These are phyloP conservation scores for Actinia tenebrosa DNA, from an alignment of 64 coral and sea anemone genomes.

Conservation along the genomic window DNA sequence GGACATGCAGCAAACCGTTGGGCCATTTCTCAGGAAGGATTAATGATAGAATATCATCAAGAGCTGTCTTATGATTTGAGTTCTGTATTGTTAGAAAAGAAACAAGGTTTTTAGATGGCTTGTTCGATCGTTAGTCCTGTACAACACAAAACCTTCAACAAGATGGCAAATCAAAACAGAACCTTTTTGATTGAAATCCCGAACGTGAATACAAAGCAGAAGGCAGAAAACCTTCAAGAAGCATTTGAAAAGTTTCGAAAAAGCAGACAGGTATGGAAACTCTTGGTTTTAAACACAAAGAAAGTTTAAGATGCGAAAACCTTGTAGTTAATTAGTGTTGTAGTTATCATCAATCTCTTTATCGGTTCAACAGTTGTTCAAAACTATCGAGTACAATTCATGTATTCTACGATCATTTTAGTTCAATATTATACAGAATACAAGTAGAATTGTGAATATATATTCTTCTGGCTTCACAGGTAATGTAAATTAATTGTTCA, in stretches of 20 bases:
- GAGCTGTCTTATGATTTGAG: neutral
- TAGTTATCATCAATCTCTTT: too few species aligned
- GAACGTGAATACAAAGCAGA: slow-evolving; percentile 20
- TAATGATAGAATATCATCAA: neutral
- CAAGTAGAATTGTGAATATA: neutral
- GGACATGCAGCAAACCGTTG: slow-evolving; percentile 20
- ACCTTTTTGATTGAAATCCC: slow-evolving; percentile 11
- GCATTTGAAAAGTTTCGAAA: slow-evolving; percentile 91
- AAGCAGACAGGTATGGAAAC: slow-evolving; percentile 57
- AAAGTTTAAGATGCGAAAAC: neutral
- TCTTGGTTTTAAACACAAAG: neutral
- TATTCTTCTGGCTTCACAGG: neutral
- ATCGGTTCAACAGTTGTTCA: neutral
- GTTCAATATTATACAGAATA: neutral
- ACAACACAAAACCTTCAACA: neutral
- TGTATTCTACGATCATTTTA: neutral
- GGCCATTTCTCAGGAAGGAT: neutral
- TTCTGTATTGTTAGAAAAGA: neutral
- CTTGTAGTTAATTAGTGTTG: too few species aligned
- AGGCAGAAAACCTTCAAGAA: slow-evolving; percentile 61
- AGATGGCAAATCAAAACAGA: slow-evolving; percentile 35
- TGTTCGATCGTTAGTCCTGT: neutral
- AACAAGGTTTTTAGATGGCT: slow-evolving; percentile 10
- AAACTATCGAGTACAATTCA: neutral
- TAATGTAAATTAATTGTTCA: neutral